These are phyloP conservation scores for Rhinolophus sinicus DNA, from an alignment of 2,113 vertebrate species.

Conservation along the genomic window DNA sequence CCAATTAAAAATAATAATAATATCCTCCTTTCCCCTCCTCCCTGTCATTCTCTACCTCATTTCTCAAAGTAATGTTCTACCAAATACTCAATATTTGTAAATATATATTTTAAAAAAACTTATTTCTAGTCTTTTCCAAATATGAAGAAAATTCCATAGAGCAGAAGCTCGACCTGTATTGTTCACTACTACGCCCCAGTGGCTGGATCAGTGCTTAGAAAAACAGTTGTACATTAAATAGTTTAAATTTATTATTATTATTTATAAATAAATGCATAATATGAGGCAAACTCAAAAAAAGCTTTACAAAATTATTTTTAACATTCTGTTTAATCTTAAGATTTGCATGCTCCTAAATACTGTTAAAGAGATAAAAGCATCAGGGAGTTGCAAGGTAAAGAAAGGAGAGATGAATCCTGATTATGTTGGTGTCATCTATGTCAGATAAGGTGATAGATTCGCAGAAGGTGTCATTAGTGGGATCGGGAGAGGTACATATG, in stretches of 20 bases:
- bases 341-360: neutral
- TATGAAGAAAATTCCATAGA: neutral
- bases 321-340: neutral
- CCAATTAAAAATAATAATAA: neutral
- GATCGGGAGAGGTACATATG: neutral
- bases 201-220: neutral
- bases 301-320: slow-evolving; percentile 7
- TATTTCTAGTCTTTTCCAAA: neutral
- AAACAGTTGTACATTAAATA: neutral
- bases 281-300: neutral
- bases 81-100: neutral
- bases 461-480: neutral
- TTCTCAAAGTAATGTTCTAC: slow-evolving; percentile 20
- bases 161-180: neutral
- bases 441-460: neutral
- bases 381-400: neutral
- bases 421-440: neutral
- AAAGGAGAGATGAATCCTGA: neutral
- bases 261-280: slow-evolving; percentile 22
- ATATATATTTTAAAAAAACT: neutral
- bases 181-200: neutral
- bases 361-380: neutral
- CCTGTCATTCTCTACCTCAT: neutral
- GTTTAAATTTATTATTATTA: neutral
- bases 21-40: neutral